Conservation (phyloP, 2,113 vertebrate genomes). For the Labrus mixtus region DNA sequence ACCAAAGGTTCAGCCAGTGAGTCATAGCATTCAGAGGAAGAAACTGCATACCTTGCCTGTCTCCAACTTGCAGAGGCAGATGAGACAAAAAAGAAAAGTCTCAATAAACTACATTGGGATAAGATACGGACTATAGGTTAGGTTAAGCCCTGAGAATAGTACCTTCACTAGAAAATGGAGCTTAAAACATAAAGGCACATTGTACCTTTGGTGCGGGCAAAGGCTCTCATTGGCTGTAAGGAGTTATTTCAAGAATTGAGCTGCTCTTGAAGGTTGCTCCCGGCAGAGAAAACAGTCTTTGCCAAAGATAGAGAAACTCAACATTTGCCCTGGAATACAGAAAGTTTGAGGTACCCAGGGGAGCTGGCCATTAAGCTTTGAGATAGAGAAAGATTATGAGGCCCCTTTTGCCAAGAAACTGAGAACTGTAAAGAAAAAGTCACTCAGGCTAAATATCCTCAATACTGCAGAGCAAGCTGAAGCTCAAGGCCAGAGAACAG, state of each 20-base stretch:
- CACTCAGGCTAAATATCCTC: background rate
- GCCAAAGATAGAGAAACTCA: background rate
- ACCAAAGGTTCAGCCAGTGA: conserved; percentile 12
- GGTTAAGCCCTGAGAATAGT: conserved; percentile 12
- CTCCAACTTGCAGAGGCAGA: conserved; percentile 27
- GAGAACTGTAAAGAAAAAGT: background rate
- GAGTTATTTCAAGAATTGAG: conserved; percentile 1
- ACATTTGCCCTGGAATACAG: background rate
- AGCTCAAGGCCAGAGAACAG: background rate
- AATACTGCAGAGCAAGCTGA: background rate
- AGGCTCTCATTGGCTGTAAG: background rate
- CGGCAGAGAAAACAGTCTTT: conserved; percentile 4
- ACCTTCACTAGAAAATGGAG: conserved; percentile 4
- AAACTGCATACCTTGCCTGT: conserved; percentile 9
- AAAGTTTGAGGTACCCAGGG: conserved; percentile 10
- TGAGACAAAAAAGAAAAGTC: conserved; percentile 17
- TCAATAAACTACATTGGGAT: conserved; percentile 18
- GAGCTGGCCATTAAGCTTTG: conserved; percentile 12
- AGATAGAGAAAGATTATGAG: conserved; percentile 17
- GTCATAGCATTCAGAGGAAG: conserved; percentile 25
- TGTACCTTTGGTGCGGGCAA: background rate
- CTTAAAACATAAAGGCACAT: conserved; percentile 13
- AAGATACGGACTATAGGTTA: background rate
- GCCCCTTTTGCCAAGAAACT: background rate
- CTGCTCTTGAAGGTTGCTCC: conserved; percentile 14